These are phyloP conservation scores for Chamaea fasciata DNA, from an alignment of 2,113 vertebrate species.

Conservation along the genomic window DNA sequence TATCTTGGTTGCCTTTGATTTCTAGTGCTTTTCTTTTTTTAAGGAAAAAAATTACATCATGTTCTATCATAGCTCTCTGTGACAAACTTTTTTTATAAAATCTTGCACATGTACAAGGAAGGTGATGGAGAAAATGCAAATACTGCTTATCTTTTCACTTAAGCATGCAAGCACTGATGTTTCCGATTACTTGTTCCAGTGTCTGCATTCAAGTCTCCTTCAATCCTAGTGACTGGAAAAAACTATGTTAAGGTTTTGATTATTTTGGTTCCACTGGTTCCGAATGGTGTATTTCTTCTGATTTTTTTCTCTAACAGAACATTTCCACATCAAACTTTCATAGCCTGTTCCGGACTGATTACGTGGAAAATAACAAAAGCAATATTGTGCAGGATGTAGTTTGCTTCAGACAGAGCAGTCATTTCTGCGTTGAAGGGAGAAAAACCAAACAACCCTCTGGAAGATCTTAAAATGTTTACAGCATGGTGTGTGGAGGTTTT, in stretches of 20 bases:
- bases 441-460: not conserved
- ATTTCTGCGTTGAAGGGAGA: not conserved
- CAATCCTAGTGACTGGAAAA: conserved; percentile 50
- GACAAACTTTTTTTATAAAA: conserved; percentile 49
- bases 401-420: conserved; percentile 30
- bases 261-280: conserved; percentile 29
- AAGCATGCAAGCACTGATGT: conserved; percentile 56
- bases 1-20: conserved; percentile 63
- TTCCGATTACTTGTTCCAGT: conserved; percentile 35
- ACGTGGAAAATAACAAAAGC: not conserved
- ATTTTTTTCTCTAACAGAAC: conserved; percentile 6
- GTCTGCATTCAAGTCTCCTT: conserved; percentile 28
- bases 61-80: conserved; percentile 36
- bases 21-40: not conserved
- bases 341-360: conserved; percentile 30
- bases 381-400: conserved; percentile 5
- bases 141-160: conserved; percentile 48
- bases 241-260: conserved; percentile 7
- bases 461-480: not conserved
- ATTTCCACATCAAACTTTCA: not conserved
- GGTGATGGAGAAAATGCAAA: conserved; percentile 46
- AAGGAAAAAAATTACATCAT: not conserved
- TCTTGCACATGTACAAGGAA: conserved; percentile 42
- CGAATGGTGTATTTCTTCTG: conserved; percentile 6
- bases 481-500: not conserved